A percentile compares a stretch with the other conserved stretches of the same genome.
These are phyloP conservation scores for Amphiprion ocellaris DNA, from an alignment of 2,113 vertebrate genomes.

Conservation along the genomic window DNA sequence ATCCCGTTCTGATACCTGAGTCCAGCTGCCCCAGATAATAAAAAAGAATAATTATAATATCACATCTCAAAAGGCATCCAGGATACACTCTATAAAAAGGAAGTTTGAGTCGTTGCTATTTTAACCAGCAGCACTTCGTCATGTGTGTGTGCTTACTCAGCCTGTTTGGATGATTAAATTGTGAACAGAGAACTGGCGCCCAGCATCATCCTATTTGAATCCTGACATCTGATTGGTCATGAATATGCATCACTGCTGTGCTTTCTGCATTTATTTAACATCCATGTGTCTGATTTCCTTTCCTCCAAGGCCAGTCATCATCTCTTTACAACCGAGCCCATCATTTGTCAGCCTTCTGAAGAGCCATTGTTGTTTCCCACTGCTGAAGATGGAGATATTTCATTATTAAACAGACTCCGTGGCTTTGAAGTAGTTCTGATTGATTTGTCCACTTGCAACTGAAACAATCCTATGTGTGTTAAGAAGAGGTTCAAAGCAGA, in stretches of 20 bases:
- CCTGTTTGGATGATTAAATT: slow-evolving; percentile 18
- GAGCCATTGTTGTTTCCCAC: slow-evolving; percentile 16
- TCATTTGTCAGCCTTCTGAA: neutral
- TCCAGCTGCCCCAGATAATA: neutral
- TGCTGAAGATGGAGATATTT: slow-evolving; percentile 7
- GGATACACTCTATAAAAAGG: neutral
- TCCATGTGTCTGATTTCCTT: slow-evolving; percentile 2
- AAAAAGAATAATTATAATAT: neutral
- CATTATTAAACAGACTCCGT: slow-evolving; percentile 26
- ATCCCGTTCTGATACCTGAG: no score
- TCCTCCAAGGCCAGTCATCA: neutral
- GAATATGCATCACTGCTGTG: slow-evolving; percentile 23
- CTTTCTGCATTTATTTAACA: neutral
- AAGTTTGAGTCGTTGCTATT: neutral
- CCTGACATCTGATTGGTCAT: neutral
- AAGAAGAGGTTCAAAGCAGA: neutral
- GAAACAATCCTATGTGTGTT: slow-evolving; percentile 1
- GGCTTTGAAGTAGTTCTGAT: slow-evolving; percentile 27
- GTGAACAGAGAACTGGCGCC: slow-evolving; percentile 10
- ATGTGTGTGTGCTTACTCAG: slow-evolving; percentile 21
- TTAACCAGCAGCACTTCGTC: slow-evolving; percentile 10
- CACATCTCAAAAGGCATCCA: neutral
- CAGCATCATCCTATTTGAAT: neutral
- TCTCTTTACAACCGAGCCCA: slow-evolving; percentile 16
- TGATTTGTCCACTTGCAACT: slow-evolving; percentile 21